Evolutionary conservation across 1,140 invertebrate genomes (phyloP).

Genomic region (Manduca sexta): DNA sequence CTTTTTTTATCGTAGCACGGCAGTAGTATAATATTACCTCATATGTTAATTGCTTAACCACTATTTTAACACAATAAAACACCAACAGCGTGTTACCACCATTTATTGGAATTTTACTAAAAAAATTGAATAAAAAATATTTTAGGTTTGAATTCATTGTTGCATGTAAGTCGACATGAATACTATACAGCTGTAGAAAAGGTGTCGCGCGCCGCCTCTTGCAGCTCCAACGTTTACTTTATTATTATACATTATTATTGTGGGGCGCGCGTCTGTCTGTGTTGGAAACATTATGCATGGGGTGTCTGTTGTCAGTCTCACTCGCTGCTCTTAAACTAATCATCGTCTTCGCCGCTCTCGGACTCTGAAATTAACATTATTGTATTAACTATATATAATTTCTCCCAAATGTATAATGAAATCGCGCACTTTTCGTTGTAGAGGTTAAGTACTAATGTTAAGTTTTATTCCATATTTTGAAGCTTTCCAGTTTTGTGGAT

Average conservation of each 20-base stretch:
- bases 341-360: constrained; percentile 62
- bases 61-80: constrained; percentile 34
- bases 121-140: constrained; percentile 74
- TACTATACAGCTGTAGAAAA: constrained; percentile 66
- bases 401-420: no score
- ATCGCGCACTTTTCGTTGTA: no score
- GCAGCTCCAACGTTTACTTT: constrained; percentile 13
- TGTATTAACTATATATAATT: no score
- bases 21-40: no score
- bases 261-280: constrained; percentile 4
- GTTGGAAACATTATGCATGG: constrained; percentile 15
- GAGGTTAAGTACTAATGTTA: no score
- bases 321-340: constrained; percentile 67
- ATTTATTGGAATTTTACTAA: constrained; percentile 70
- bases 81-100: constrained; percentile 53
- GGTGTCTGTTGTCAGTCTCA: constrained; percentile 61
- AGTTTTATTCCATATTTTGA: no score
- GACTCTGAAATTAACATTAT: constrained; percentile 36
- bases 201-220: constrained; percentile 12
- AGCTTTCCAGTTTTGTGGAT: no score
- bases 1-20: no score
- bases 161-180: constrained; percentile 69
- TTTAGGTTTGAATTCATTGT: constrained; percentile 65
- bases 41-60: no score
- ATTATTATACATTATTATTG: constrained; percentile 26